Conservation (phyloP, 1,140 invertebrate genomes). For the Cotesia typhae region DNA sequence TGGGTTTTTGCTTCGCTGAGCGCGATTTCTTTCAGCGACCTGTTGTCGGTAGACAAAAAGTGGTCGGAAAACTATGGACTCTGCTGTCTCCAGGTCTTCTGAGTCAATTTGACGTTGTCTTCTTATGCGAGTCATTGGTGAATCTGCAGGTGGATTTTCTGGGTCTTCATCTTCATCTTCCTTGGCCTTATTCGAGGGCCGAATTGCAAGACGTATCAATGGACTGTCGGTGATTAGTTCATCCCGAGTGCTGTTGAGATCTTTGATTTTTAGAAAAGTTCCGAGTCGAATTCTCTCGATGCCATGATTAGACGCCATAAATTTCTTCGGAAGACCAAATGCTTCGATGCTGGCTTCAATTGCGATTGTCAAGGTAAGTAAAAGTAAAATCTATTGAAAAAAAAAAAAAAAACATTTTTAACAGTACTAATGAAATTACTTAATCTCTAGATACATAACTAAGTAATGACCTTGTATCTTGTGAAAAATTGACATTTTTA, state of each 20-base stretch:
- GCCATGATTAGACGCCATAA: conserved; percentile 32
- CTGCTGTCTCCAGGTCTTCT: conserved; percentile 47
- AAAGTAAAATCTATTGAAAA: background rate
- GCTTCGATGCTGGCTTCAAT: conserved; percentile 40
- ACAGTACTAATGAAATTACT: too few relatives aligned
- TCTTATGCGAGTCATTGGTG: background rate
- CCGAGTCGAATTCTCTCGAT: conserved; percentile 32
- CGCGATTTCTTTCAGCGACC: conserved; percentile 41
- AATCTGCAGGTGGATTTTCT: background rate
- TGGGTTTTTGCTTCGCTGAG: conserved; percentile 1
- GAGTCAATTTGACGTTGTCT: conserved; percentile 39
- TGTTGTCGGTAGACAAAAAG: conserved; percentile 60
- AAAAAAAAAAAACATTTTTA: background rate
- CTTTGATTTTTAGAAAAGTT: background rate
- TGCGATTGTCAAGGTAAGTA: background rate
- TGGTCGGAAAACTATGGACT: conserved; percentile 56
- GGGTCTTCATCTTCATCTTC: too few relatives aligned
- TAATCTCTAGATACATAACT: too few relatives aligned
- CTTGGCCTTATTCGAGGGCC: background rate
- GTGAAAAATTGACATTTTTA: too few relatives aligned
- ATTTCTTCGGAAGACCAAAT: conserved; percentile 47
- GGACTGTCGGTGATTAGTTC: background rate
- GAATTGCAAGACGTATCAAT: conserved; percentile 5
- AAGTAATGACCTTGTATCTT: too few relatives aligned
- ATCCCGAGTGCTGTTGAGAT: background rate